Base-by-base conservation (phyloP, 2,888 invertebrate genomes). In the Synergus laeviventris region DNA sequence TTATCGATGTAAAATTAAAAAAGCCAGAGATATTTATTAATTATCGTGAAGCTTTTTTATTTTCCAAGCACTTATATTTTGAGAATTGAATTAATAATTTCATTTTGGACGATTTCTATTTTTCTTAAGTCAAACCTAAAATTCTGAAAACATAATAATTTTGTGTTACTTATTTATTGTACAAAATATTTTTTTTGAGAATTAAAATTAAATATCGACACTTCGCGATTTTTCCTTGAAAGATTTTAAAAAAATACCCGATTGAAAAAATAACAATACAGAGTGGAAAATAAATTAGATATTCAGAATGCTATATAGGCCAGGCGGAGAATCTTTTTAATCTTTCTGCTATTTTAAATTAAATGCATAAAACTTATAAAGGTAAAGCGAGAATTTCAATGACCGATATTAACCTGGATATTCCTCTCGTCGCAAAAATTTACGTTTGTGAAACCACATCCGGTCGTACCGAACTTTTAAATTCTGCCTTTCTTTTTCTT, bases 401-500 rank as follows among this genome's bases (percentile, higher is more conserved):
- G 36, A 39, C 38, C 62, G 18, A 39, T 39, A 38, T 62, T 62
- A 62, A 38, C 36, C 38, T 62, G 62, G 38, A 36, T 62, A 18
- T 62, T n/a, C 18, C 62, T 38, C 38, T 62, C 62, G 18, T 62
- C 18, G 36, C 38, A 62, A 62, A 38, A 62, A 62, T 62, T 16
- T 38, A n/a, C 36, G 36, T 62, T 62, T 62, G 62, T 18, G 62
- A 62, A 62, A 62, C 62, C 62, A 62, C 62, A 62, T 62, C 38
- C 62, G 62, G 36, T 62, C 62, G 36, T 18, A 36, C 38, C 18
- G n/a, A 62, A 62, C 38, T 62, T 38, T 62, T 62, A 62, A 62
- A 62, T 62, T 62, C 62, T 38, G 18, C 62, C 62, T 62, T 62
- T 62, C 62, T 62, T 62, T 62, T 62, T 38, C 38, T 38, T 59